phyloP scores from a whole-genome alignment of 2,797 vertebrate species.

The Zenarchopterus dispar region DNA sequence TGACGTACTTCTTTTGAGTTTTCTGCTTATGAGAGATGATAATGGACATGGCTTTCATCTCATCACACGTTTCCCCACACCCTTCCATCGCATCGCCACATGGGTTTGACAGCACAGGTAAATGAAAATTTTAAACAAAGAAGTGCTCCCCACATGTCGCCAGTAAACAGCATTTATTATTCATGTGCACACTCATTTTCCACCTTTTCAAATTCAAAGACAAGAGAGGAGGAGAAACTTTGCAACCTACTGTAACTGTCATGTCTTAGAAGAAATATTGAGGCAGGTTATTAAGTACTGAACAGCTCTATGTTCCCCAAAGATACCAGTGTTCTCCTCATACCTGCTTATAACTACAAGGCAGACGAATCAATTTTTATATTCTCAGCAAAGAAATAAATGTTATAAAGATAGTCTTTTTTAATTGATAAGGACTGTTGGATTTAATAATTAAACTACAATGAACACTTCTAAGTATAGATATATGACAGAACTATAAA shows the following conservation, averaged over 20 bases:
- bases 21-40: too few relatives aligned
- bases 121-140: conserved; percentile 57
- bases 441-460: not conserved
- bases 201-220: conserved; percentile 51
- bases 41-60: too few relatives aligned
- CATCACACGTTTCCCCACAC: too few relatives aligned
- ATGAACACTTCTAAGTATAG: too few relatives aligned
- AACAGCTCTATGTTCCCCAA: conserved; percentile 20
- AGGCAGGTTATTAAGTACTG: conserved; percentile 54
- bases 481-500: too few relatives aligned
- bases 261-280: conserved; percentile 47
- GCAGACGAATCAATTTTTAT: conserved; percentile 18
- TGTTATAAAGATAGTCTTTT: conserved; percentile 1
- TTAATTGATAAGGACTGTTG: not conserved
- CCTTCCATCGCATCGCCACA: conserved; percentile 44
- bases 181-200: conserved; percentile 55
- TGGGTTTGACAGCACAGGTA: conserved; percentile 69
- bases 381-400: conserved; percentile 22
- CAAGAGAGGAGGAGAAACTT: conserved; percentile 44
- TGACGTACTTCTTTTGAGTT: too few relatives aligned
- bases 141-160: conserved; percentile 50
- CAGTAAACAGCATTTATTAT: conserved; percentile 72
- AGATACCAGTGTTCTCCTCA: conserved; percentile 29
- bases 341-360: conserved; percentile 41
- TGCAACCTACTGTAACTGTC: conserved; percentile 61